A percentile compares a stretch with the other conserved stretches of the same genome.
Conservation (phyloP, 2,888 invertebrate species). For the Eupeodes luniger region DNA sequence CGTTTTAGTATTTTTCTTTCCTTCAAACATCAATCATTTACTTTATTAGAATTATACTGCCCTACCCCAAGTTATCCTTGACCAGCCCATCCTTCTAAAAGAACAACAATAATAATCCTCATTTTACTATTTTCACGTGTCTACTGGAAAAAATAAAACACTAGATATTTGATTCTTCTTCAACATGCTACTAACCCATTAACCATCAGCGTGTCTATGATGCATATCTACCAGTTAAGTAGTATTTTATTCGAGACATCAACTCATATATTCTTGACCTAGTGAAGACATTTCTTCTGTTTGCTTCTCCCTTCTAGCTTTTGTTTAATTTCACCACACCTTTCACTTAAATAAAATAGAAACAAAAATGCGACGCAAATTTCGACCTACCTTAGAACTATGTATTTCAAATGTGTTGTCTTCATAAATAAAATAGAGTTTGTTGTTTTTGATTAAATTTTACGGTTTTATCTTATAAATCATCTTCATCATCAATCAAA, state of each 20-base stretch:
- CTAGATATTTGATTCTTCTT: constrained; percentile 8
- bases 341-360: constrained; percentile 8
- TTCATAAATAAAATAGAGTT: background rate
- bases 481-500: constrained; percentile 33
- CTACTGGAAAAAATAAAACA: background rate
- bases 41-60: background rate
- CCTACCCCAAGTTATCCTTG: constrained; percentile 17
- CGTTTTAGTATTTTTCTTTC: background rate
- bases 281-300: constrained; percentile 1
- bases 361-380: constrained; percentile 12
- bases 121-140: background rate
- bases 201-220: background rate
- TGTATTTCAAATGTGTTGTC: background rate
- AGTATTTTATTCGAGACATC: background rate
- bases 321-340: constrained; percentile 19
- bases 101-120: background rate
- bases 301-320: background rate
- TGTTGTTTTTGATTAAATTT: background rate
- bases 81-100: background rate
- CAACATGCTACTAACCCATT: constrained; percentile 29
- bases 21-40: background rate
- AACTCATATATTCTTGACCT: constrained; percentile 21
- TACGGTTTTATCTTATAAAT: background rate
- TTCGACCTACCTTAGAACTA: constrained; percentile 19
- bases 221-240: background rate